Conservation (phyloP, 2,888 invertebrate species). For the Melanophora roralis region DNA sequence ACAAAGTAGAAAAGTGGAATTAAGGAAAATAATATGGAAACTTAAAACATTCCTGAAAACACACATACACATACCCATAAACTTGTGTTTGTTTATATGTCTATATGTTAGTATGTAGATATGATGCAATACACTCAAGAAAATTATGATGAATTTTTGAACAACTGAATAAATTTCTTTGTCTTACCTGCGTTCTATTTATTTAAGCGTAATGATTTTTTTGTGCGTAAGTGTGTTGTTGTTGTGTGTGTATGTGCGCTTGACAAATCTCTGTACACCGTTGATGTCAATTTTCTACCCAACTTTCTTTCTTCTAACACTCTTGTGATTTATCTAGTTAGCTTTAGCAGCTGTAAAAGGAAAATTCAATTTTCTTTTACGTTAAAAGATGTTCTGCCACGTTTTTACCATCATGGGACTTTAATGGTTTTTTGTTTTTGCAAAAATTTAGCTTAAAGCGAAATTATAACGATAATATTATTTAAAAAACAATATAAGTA, state of each 20-base stretch:
- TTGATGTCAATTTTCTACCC: background rate
- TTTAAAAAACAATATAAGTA: background rate
- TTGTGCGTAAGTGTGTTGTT: no score
- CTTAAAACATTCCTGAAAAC: constrained; percentile 13
- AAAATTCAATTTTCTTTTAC: background rate
- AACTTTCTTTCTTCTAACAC: background rate
- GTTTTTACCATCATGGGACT: constrained; percentile 20
- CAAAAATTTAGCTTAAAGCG: constrained; percentile 13
- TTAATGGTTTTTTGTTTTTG: background rate
- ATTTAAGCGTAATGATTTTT: background rate
- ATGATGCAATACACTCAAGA: constrained; percentile 21
- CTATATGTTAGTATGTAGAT: background rate
- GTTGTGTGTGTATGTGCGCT: no score
- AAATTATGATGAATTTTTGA: constrained; percentile 28
- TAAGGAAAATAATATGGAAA: constrained; percentile 38
- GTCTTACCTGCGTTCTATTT: background rate
- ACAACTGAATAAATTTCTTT: constrained; percentile 20
- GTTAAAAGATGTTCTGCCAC: background rate
- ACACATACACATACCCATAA: background rate
- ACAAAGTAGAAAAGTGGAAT: constrained; percentile 19
- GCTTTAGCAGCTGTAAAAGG: background rate
- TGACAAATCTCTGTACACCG: constrained; percentile 1
- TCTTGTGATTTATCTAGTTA: background rate
- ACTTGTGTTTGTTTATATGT: background rate
- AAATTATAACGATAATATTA: background rate